Conservation (phyloP, 2,113 vertebrate genomes). For the Hydrolagus affinis region DNA sequence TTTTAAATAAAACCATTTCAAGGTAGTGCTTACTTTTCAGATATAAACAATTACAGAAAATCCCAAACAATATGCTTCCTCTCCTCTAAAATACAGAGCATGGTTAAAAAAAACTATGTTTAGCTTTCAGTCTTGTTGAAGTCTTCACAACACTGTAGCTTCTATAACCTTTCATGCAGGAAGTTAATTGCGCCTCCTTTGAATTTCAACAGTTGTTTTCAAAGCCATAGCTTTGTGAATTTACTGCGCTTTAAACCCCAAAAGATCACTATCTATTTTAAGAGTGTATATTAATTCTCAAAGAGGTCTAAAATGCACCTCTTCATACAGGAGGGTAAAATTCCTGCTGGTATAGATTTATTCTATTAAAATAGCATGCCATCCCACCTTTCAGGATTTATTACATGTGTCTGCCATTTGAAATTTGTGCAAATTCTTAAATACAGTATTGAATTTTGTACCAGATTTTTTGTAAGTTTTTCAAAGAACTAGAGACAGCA, state of each 20-base stretch:
- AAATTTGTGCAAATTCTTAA: too few species aligned
- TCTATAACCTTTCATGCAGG: not conserved
- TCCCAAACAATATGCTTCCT: not conserved
- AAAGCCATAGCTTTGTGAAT: not conserved
- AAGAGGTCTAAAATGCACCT: too few species aligned
- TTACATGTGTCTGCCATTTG: too few species aligned
- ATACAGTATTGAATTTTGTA: too few species aligned
- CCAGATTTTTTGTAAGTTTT: too few species aligned
- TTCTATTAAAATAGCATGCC: too few species aligned
- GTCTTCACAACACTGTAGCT: not conserved
- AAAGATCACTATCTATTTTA: constrained; percentile 5
- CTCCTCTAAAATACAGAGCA: not conserved
- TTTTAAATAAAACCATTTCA: not conserved
- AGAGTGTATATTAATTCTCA: too few species aligned
- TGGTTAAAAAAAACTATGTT: constrained; percentile 15
- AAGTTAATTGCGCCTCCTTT: not conserved
- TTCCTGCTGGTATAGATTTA: too few species aligned
- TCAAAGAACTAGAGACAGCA: too few species aligned
- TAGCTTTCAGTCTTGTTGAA: not conserved
- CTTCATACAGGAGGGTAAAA: too few species aligned
- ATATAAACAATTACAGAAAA: not conserved
- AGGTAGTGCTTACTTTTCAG: not conserved
- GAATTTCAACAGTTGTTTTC: not conserved
- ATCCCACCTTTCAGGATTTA: too few species aligned
- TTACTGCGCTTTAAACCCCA: constrained; percentile 10